phyloP scores from a whole-genome alignment of 2,797 vertebrate genomes.

The Myiothlypis chrysogaster region DNA sequence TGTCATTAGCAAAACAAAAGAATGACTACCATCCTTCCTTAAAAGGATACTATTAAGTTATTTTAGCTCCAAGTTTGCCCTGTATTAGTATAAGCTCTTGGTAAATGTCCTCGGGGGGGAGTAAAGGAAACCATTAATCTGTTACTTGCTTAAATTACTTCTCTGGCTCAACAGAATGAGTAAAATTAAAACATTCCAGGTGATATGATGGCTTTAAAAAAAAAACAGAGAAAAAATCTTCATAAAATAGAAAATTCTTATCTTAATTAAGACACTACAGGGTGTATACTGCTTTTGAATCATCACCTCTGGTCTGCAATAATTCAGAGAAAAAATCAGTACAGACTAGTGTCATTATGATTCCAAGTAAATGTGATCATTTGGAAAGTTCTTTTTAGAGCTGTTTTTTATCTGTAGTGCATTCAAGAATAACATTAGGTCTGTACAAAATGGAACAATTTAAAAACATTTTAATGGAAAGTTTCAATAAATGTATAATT shows the following conservation, averaged over 20 bases:
- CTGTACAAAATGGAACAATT: neutral
- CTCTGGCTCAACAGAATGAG: neutral
- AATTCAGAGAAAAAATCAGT: neutral
- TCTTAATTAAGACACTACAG: neutral
- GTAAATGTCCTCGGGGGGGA: neutral
- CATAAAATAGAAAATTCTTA: neutral
- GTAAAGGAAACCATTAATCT: neutral
- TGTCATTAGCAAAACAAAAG: conserved; percentile 28
- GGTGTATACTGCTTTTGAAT: neutral
- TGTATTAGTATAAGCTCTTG: conserved; percentile 5
- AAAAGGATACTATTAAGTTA: neutral
- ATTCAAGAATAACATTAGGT: neutral
- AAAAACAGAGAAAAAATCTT: neutral
- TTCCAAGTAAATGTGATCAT: neutral
- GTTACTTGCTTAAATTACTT: neutral
- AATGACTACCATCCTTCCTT: neutral
- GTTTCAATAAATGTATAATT: neutral
- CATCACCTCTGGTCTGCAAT: neutral
- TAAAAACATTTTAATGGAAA: neutral
- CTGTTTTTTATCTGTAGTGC: neutral
- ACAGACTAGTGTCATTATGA: neutral
- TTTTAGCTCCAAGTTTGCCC: neutral
- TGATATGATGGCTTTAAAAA: neutral
- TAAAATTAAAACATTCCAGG: neutral
- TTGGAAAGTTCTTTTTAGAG: neutral